Base-by-base conservation (phyloP, 2,888 invertebrate genomes). In the Drosophila affinis region DNA sequence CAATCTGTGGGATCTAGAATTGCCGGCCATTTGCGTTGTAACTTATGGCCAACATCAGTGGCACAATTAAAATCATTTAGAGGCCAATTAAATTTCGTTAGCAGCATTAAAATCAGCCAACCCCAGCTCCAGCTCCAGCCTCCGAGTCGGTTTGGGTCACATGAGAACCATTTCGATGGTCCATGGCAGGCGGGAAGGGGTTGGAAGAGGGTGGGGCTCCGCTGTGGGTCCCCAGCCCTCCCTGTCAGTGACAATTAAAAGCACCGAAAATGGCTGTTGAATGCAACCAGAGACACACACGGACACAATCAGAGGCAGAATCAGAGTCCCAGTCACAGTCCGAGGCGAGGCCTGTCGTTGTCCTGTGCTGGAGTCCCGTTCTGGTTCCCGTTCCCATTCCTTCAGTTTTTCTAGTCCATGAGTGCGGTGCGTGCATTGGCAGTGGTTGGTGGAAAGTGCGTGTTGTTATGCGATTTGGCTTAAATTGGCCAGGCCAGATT, bases 11-110 rank as follows among this genome's bases (percentile, higher is more conserved):
- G 46, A 74, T 74, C 75, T 60, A 67, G 55, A 76, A 82, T 81
- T 67, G 75, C 61, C 51, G 71, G 71, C 72, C 59, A 84, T 76
- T 77, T 80, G 61, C 34, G 54, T 60, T 81, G 87, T 83, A 83
- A 88, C 77, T 88, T 82, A 84, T 84, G 88, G 81, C 57, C 87
- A 64, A 77, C 83, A 84, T 84, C 83, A 88, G 88, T 87, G 81
- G 88, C 80, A 79, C 88, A 80, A 88, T 88, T 88, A 87, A 87
- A 88, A 88, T 88, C 88, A 88, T 88, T 88, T 88, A 88, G 88
- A 81, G 78, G 77, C 76, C 87, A 87, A 88, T 88, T 84, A 82
- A 86, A 87, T 81, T 88, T 88, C 87, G 88, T 84, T 84, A 87
- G 80, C 79, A 78, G 77, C 83, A 88, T 85, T 87, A 77, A 83